Evolutionary conservation across 2,113 vertebrate species (phyloP).

Genomic region (Charina bottae): DNA sequence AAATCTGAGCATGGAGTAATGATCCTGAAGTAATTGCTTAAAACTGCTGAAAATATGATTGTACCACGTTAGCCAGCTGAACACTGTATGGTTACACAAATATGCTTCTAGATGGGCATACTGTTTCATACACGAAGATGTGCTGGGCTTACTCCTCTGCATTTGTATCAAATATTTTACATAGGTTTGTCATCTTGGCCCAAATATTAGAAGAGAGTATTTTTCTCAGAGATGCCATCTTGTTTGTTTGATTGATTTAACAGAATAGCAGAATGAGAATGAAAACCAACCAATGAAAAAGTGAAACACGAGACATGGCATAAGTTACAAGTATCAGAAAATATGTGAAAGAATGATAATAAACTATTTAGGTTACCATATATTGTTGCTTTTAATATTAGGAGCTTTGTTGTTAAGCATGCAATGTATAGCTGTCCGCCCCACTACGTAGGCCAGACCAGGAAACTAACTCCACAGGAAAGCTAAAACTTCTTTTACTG

Average conservation of each 20-base stretch:
- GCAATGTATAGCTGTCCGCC: not conserved
- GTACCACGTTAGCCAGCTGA: slow-evolving; percentile 19
- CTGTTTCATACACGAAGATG: not conserved
- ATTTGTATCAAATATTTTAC: not conserved
- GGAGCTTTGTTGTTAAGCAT: not conserved
- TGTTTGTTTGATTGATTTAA: not conserved
- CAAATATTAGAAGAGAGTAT: not conserved
- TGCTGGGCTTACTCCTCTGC: not conserved
- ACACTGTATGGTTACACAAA: not conserved
- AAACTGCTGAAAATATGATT: slow-evolving; percentile 42
- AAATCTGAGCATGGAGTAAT: slow-evolving; percentile 52
- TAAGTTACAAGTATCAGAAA: not conserved
- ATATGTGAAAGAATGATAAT: not conserved
- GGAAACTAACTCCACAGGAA: not conserved
- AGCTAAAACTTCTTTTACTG: not conserved
- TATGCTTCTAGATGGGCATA: not conserved
- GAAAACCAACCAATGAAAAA: not conserved
- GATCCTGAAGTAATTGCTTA: slow-evolving; percentile 38
- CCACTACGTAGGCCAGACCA: not conserved
- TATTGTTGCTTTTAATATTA: not conserved
- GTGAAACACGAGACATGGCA: not conserved
- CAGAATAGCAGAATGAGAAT: not conserved
- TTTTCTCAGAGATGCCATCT: not conserved
- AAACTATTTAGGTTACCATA: not conserved
- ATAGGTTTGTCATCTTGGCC: not conserved